phyloP scores from a whole-genome alignment of 2,888 invertebrate genomes.

The Lissonota sp. region DNA sequence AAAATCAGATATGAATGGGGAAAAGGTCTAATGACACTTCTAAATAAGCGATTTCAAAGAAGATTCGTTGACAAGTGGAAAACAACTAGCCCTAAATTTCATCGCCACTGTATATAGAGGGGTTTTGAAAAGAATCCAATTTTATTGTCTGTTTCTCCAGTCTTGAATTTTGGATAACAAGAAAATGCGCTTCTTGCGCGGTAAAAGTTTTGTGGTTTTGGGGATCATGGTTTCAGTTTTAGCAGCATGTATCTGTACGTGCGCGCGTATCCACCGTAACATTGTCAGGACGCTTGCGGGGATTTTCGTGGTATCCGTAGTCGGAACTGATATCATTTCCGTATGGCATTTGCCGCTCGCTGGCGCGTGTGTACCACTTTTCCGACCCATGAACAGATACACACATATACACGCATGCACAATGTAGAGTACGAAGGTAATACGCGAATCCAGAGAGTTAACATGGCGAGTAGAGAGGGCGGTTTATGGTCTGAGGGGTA shows the following conservation, averaged over 20 bases:
- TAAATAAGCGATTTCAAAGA: too few relatives aligned
- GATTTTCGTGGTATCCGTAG: slow-evolving; percentile 60
- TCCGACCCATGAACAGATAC: not conserved
- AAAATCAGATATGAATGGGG: too few relatives aligned
- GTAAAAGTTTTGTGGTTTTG: not conserved
- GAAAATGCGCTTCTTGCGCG: slow-evolving; percentile 4
- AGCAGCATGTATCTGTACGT: slow-evolving; percentile 14
- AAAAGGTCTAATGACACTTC: too few relatives aligned
- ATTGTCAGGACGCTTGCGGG: slow-evolving; percentile 11
- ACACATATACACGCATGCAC: slow-evolving; percentile 3
- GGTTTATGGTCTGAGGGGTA: slow-evolving; percentile 57
- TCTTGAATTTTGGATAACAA: not conserved
- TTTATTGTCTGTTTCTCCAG: too few relatives aligned
- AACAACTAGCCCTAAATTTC: too few relatives aligned
- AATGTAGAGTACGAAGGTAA: slow-evolving; percentile 12
- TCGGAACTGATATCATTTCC: slow-evolving; percentile 66
- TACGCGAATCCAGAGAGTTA: slow-evolving; percentile 28
- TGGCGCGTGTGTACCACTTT: slow-evolving; percentile 41
- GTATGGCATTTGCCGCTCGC: slow-evolving; percentile 60
- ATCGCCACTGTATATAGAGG: too few relatives aligned
- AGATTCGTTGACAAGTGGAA: too few relatives aligned
- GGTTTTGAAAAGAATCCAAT: too few relatives aligned
- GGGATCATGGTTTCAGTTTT: slow-evolving; percentile 9
- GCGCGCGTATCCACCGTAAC: slow-evolving; percentile 7
- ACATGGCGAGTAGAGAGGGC: slow-evolving; percentile 34